Evolutionary conservation across 2,113 vertebrate species (phyloP), one percentile per base, ranked within the genome.

Genomic region (Leucoraja erinaceus): DNA sequence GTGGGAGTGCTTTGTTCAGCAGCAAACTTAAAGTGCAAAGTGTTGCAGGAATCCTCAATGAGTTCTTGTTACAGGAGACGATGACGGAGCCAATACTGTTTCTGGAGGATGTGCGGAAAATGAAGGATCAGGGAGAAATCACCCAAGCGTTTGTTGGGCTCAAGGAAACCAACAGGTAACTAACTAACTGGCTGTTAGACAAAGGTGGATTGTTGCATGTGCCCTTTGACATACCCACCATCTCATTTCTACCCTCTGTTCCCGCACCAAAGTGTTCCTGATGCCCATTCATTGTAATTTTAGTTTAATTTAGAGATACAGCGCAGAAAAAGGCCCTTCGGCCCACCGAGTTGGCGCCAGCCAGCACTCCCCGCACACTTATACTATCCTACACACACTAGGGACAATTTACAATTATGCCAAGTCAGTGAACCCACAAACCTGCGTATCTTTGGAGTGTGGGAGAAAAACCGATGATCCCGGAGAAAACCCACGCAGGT

Each of bases 61-160:
- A 28, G 4, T 95, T 94, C 4, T 81, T 93, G 68, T 94, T 93
- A 81, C 93, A 99, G 99, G 97, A 98, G 94, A 99, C 98, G 84
- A 99, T 99, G 99, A 99, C 99, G 0, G 99, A 99, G 94, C 95
- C 98, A 14, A 96, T 98, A 47, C 94, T 98, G 92, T 97, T 98
- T 93, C 95, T 97, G 93, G 97, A 98, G 94, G 98, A 99, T 93
- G 97, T 99, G 47, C 97, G 97, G 14, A 99, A 99, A 95, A 97
- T 99, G 97, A 99, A 98, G 94, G 98, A 99, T 93, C 97, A 97
- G 93, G 98, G 98, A 66, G 98, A 99, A 96, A 96, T 99, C 94
- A 98, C 98, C 77, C 98, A 99, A 95, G 98, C 99, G 0, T 99
- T 99, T 94, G 95, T 99, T 70, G 97, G 98, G n/a, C 97, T 99